Base-by-base conservation (phyloP, 2,113 vertebrate genomes). In the Microtus richardsoni region DNA sequence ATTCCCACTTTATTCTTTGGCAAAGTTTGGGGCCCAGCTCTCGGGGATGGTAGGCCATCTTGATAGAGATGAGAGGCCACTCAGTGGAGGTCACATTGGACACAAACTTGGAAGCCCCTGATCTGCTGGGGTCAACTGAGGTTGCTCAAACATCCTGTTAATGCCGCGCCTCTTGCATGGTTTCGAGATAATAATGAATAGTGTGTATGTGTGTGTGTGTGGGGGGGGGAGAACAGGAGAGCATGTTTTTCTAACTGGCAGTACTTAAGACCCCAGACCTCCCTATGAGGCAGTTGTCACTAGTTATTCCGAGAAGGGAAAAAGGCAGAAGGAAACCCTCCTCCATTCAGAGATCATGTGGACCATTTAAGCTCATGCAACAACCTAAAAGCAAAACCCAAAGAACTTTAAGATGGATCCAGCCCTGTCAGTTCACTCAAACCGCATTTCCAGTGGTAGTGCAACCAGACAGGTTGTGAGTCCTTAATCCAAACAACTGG, bases 231-330 rank as follows among this genome's bases (percentile, higher is more conserved):
- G 54, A 58, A 58, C 36, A 28, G 16, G 70, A 79, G 7, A 88
- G 5, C 4, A 1, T 93, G 33, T 17, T 60, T 80, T 89, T 58
- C 33, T 77, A 58, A 11, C 49, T 89, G 7, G 22, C 54, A 88
- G 33, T 58, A 83, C 83, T n/a, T 88, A 73, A 86, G 44, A 73
- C 19, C 33, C 39, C 66, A 80, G 33, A 12, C 28, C 39, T 94
- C 91, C 7, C 39, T 16, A 10, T 58, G 14, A 44, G 28, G 64
- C 14, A 28, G 44, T 41, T 82, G 3, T 82, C 71, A 83, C 17
- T 64, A 89, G 33, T 94, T 14, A 54, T 90, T 86, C 19, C 36
- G 70, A 10, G 47, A 71, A 92, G 16, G 33, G 91, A 93, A 77
- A 74, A 13, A 62, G 68, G 73, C 4, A 78, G 47, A 33, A 93